These are phyloP conservation scores for Austrolebias charrua DNA, from an alignment of 2,797 vertebrate species.

Conservation along the genomic window DNA sequence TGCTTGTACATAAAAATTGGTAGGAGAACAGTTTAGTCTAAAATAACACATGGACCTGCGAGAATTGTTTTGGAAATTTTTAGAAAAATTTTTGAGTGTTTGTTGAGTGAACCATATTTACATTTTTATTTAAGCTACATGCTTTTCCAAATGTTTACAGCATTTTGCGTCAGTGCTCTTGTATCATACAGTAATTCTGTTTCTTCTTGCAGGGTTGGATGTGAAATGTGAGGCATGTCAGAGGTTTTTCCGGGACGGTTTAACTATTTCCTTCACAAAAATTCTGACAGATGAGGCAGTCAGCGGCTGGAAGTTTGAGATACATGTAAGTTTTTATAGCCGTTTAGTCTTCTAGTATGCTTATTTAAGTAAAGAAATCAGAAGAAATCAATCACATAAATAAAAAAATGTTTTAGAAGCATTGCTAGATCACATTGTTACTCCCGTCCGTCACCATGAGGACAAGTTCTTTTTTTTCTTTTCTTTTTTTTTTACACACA, in stretches of 20 bases:
- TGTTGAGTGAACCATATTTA: too few relatives aligned
- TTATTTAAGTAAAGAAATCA: background rate
- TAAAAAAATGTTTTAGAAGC: too few relatives aligned
- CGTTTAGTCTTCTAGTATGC: background rate
- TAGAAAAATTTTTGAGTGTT: too few relatives aligned
- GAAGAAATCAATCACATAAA: background rate
- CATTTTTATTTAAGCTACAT: background rate
- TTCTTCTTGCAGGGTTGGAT: constrained; percentile 87
- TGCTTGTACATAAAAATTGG: background rate
- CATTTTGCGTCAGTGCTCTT: background rate
- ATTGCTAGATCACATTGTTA: too few relatives aligned
- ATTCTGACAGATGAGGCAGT: constrained; percentile 99
- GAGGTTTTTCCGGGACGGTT: constrained; percentile 98
- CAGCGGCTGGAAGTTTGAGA: constrained; percentile 99
- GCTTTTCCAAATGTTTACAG: background rate
- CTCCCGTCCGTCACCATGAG: too few relatives aligned
- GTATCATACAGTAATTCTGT: background rate
- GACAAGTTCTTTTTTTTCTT: too few relatives aligned
- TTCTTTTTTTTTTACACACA: too few relatives aligned
- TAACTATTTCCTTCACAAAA: constrained; percentile 99
- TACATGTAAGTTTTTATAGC: constrained; percentile 87
- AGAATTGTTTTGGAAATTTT: too few relatives aligned
- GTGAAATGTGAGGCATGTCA: constrained; percentile 99
- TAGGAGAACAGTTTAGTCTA: too few relatives aligned
- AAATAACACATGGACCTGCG: background rate